Conservation (phyloP, 2,797 vertebrate species). For the Pseudochaenichthys georgianus region DNA sequence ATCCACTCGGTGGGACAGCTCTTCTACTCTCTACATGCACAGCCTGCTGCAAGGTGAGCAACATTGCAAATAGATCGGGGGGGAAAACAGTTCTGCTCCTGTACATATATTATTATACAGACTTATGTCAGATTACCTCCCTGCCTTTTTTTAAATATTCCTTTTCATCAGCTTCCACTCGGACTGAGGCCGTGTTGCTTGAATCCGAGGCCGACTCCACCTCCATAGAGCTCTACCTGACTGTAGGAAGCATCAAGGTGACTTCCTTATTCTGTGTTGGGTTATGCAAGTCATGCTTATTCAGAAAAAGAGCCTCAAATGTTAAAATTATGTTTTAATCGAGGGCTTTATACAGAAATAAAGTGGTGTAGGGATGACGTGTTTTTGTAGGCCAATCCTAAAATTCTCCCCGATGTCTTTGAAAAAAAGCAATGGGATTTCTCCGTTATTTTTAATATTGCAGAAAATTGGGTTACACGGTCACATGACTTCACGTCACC, state of each 20-base stretch:
- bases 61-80: neutral
- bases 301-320: neutral
- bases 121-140: neutral
- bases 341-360: neutral
- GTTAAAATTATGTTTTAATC: neutral
- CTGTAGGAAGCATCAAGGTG: constrained; percentile 88
- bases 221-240: constrained; percentile 90
- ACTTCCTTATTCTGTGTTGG: constrained; percentile 14
- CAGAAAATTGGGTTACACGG: too few species aligned
- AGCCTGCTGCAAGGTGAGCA: constrained; percentile 88
- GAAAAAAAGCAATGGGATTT: too few species aligned
- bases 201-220: constrained; percentile 79
- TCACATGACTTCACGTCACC: too few species aligned
- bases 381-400: too few species aligned
- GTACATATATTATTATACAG: too few species aligned
- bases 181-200: constrained; percentile 86
- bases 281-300: neutral
- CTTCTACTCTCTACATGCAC: constrained; percentile 89
- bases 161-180: constrained; percentile 80
- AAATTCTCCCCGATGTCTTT: too few species aligned
- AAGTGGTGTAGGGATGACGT: too few species aligned
- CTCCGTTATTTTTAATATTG: too few species aligned
- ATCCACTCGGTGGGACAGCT: constrained; percentile 89
- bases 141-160: neutral
- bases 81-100: neutral